These are phyloP conservation scores for Cremastinae sp. DNA, from an alignment of 2,888 invertebrate species.

Conservation along the genomic window DNA sequence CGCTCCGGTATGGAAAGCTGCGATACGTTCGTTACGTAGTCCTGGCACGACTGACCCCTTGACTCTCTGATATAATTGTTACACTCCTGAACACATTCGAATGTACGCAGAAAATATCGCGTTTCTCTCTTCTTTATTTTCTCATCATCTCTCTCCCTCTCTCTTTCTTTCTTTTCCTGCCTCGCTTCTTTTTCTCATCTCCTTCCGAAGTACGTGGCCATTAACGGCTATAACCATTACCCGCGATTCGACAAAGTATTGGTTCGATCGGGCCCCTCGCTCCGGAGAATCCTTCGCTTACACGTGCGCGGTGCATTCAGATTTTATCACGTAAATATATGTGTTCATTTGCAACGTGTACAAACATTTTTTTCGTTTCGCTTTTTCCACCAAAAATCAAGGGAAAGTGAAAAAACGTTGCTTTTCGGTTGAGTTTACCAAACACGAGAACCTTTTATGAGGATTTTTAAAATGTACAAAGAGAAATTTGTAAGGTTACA, in stretches of 20 bases:
- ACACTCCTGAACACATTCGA: constrained; percentile 62
- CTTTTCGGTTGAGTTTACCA: too few relatives aligned
- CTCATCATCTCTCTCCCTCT: constrained; percentile 26
- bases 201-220: constrained; percentile 73
- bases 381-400: too few relatives aligned
- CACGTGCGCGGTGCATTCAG: not conserved
- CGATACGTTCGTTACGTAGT: constrained; percentile 63
- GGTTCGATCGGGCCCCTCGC: constrained; percentile 57
- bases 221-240: constrained; percentile 78
- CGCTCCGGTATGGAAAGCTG: constrained; percentile 26
- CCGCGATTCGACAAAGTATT: constrained; percentile 74
- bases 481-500: too few relatives aligned
- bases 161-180: constrained; percentile 1
- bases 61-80: constrained; percentile 74
- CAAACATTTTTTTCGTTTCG: not conserved
- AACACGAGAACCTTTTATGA: too few relatives aligned
- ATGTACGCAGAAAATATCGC: constrained; percentile 39
- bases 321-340: constrained; percentile 7
- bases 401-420: too few relatives aligned
- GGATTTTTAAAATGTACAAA: too few relatives aligned
- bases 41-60: constrained; percentile 72
- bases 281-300: constrained; percentile 33
- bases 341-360: not conserved
- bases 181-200: constrained; percentile 28
- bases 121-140: constrained; percentile 19